These are phyloP conservation scores for Actinernus sp. DNA, from an alignment of 92 coral and sea anemone genomes.

Conservation along the genomic window DNA sequence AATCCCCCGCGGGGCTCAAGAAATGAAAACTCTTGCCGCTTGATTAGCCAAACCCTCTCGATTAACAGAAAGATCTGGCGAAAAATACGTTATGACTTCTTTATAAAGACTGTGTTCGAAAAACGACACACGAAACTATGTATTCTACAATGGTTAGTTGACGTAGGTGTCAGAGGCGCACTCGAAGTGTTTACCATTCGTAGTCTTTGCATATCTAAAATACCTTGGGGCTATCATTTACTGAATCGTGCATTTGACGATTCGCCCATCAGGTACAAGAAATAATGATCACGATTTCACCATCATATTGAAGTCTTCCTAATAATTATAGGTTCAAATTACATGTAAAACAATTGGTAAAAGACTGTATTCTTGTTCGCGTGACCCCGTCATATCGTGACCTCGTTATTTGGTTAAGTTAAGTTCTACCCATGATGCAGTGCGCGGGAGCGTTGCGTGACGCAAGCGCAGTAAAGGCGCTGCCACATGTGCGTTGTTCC, in stretches of 20 bases:
- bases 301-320: neutral
- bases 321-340: neutral
- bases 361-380: slow-evolving; percentile 6
- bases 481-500: slow-evolving; percentile 98
- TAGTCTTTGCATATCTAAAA: neutral
- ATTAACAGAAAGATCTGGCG: too few relatives aligned
- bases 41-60: too few relatives aligned
- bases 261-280: too few relatives aligned
- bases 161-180: neutral
- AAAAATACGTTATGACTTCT: too few relatives aligned
- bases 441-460: slow-evolving; percentile 85
- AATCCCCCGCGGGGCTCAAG: too few relatives aligned
- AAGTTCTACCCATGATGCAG: slow-evolving; percentile 69
- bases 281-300: too few relatives aligned
- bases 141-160: too few relatives aligned
- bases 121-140: neutral
- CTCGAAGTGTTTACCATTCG: neutral
- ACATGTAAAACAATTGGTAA: too few relatives aligned
- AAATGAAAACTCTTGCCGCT: too few relatives aligned
- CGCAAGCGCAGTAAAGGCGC: slow-evolving; percentile 97
- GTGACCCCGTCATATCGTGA: slow-evolving; percentile 60
- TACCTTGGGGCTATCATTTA: slow-evolving; percentile 2
- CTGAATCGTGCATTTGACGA: too few relatives aligned
- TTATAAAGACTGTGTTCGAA: neutral
- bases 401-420: slow-evolving; percentile 34